Percentiles rank a stretch among this genome's conserved stretches.
Evolutionary conservation across 2,113 vertebrate genomes (phyloP).

Genomic region (Pseudorhombus dupliciocellatus): DNA sequence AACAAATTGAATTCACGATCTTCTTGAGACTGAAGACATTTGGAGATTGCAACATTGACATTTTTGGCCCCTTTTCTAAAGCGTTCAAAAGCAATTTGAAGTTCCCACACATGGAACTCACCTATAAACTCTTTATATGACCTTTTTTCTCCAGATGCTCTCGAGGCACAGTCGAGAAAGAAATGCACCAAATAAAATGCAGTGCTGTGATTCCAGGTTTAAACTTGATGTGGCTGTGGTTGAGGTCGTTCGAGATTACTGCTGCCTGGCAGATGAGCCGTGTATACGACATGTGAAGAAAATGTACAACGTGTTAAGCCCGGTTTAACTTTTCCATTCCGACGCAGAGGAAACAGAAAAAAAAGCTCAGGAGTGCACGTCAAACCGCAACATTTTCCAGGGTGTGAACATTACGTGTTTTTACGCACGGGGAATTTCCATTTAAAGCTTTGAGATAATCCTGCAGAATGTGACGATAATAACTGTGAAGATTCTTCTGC

Average conservation of each 20-base stretch:
- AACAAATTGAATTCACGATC: slow-evolving; percentile 39
- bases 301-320: background rate
- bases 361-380: background rate
- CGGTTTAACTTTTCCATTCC: background rate
- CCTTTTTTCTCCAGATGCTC: slow-evolving; percentile 53
- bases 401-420: slow-evolving; percentile 28
- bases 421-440: slow-evolving; percentile 33
- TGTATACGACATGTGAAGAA: slow-evolving; percentile 3
- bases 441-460: slow-evolving; percentile 3
- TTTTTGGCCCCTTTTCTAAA: slow-evolving; percentile 27
- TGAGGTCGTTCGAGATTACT: slow-evolving; percentile 59
- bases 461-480: background rate
- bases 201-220: slow-evolving; percentile 5
- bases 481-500: background rate
- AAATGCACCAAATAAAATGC: slow-evolving; percentile 13
- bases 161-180: background rate
- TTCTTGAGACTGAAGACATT: slow-evolving; percentile 14
- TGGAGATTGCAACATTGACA: slow-evolving; percentile 17
- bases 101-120: slow-evolving; percentile 34
- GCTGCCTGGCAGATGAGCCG: slow-evolving; percentile 48
- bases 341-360: background rate
- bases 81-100: slow-evolving; percentile 35
- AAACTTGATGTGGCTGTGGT: background rate
- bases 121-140: slow-evolving; percentile 54
- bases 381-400: slow-evolving; percentile 19